Base-by-base conservation (phyloP, 2,113 vertebrate genomes). In the Chrysochloris asiatica region DNA sequence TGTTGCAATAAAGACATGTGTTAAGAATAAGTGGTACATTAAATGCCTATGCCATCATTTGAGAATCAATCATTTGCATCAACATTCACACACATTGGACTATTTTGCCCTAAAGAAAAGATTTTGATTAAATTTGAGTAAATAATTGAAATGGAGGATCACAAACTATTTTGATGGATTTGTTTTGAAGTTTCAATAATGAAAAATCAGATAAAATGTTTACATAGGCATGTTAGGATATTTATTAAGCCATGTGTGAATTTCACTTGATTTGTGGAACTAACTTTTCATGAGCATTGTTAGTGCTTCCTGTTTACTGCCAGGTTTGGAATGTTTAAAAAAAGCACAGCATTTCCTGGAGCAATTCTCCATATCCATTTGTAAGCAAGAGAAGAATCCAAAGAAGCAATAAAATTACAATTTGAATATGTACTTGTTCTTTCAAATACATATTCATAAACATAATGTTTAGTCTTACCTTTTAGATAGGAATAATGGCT, bases 91-190 rank as follows among this genome's bases (percentile, higher is more conserved):
- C 24, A 54, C 26, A 72, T 43, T 41, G 41, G 33, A 88, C 59
- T 72, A 22, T 80, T 85, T 89, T 95, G 61, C 71, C 88, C 89
- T 89, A 72, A 89, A 94, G 90, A 88, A 94, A 96, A 95, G 45
- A 71, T 80, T 59, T 77, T 83, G 71, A 93, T 90, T 88, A 77
- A 90, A 88, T 96, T 54, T 69, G 43, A 93, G 8, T 45, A 26
- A 52, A 65, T 86, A 65, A 93, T 90, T 94, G 94, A 90, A 91
- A 77, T 89, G 26, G 47, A 96, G 75, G 61, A 87, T 71, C 76
- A 78, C 26, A 67, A 73, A 88, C 52, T 90, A 72, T 33, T 77
- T 61, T n/a, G 38, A 33, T 45, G 50, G 28, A 86, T 92, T 89
- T 89, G 59, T 82, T n/a, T 67, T 45, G 72, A 93, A 92, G 54